These are phyloP conservation scores for Peromyscus nudipes DNA, from an alignment of 2,797 vertebrate genomes.

Conservation along the genomic window DNA sequence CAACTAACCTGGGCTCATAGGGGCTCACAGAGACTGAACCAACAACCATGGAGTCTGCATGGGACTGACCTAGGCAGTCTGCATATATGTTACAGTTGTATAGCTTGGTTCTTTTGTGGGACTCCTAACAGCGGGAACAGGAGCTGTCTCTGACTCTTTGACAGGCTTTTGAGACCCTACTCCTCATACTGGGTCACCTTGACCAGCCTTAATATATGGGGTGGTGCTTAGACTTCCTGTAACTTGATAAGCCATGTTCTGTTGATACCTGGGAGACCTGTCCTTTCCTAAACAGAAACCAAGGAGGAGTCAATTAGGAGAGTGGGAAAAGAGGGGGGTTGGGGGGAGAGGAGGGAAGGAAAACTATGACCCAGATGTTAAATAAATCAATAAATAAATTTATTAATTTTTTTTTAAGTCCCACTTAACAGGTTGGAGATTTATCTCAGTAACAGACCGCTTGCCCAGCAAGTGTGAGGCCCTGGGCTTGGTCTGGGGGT, in stretches of 20 bases:
- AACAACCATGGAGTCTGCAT: neutral
- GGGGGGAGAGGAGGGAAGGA: neutral
- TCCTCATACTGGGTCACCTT: neutral
- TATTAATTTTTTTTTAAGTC: neutral
- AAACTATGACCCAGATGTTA: neutral
- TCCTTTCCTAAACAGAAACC: neutral
- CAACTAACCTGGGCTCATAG: neutral
- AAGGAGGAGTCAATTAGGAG: neutral
- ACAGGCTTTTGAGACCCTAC: neutral
- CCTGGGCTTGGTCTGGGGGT: neutral
- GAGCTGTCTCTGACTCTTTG: neutral
- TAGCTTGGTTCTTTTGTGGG: neutral
- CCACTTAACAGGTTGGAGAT: neutral
- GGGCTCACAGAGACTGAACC: neutral
- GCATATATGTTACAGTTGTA: neutral
- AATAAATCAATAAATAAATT: too few species aligned
- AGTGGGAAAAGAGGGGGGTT: neutral
- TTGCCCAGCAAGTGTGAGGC: neutral
- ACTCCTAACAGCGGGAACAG: neutral
- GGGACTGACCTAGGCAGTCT: neutral
- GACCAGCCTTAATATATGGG: neutral
- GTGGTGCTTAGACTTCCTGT: neutral
- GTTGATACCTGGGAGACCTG: neutral
- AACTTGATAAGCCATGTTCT: neutral
- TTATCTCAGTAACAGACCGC: neutral